A percentile compares a stretch with the other conserved stretches of the same genome.
These are phyloP conservation scores for Lysandra bellargus DNA, from an alignment of 2,888 invertebrate species.

Conservation along the genomic window DNA sequence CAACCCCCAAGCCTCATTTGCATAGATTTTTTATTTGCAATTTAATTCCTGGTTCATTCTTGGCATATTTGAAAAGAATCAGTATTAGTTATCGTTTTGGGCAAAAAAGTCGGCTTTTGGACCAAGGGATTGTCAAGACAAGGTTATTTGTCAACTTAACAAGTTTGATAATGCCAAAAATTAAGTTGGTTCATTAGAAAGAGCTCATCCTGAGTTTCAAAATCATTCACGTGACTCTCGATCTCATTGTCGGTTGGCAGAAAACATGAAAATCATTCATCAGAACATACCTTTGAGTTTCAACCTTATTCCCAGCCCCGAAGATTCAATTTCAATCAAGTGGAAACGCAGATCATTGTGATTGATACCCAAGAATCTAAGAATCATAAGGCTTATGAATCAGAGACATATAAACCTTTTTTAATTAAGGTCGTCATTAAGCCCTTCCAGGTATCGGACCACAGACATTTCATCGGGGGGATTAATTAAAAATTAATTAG, in stretches of 20 bases:
- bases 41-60: no score
- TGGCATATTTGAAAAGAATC: no score
- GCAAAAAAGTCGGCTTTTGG: no score
- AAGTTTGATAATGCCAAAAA: no score
- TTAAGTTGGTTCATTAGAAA: no score
- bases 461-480: conserved; percentile 9
- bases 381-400: conserved; percentile 22
- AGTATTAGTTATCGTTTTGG: no score
- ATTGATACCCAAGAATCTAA: conserved; percentile 19
- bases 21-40: no score
- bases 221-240: neutral
- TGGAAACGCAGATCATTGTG: neutral
- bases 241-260: neutral
- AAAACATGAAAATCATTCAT: neutral
- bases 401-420: conserved; percentile 20
- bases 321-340: neutral
- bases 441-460: conserved; percentile 17
- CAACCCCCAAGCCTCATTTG: no score
- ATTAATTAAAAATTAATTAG: conserved; percentile 22
- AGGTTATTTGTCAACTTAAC: no score
- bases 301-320: neutral
- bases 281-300: neutral
- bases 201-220: neutral
- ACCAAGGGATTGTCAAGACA: no score
- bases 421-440: conserved; percentile 12